Evolutionary conservation across 2,888 invertebrate species (phyloP), one percentile per base, ranked within the genome.

Genomic region (Ochropacha duplaris): DNA sequence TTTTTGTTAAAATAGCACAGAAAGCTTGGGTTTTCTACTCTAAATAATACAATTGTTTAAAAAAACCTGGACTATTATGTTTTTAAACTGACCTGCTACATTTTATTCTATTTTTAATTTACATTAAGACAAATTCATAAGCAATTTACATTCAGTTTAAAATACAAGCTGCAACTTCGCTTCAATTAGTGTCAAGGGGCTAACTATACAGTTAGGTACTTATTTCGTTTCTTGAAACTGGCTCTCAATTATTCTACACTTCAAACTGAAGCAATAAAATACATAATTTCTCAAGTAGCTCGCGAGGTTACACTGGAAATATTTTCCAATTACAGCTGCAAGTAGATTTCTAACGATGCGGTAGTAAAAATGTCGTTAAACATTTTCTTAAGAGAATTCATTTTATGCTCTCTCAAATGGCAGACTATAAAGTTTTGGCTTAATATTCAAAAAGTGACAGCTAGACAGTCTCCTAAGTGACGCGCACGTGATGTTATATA

Each of bases 191-290:
- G 9, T 19, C 19, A 44, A 44, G 19, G 19, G 44, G n/a, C 44
- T 19, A 44, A 16, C 19, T 44, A 44, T 1, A 36, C 36, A 44
- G 44, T 44, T 44, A 44, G 44, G 19, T 3, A 16, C 44, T 9
- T 14, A 4, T 2, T 19, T n/a, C n/a, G n/a, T n/a, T 44, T 44
- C 44, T 36, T n/a, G n/a, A 36, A 36, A 44, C 44, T 44, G 44
- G 9, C 44, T 19, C 44, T 44, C 19, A 44, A 50, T 39, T 26
- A 19, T 51, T 54, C 22, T 55, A 55, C 54, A 51, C 31, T 58
- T 55, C 54, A 54, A 44, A 58, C 55, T 51, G 44, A 31, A 39
- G 51, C 50, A 34, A 57, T 57, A 57, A 57, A 57, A 57, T 57
- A 57, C 54, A 54, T 50, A 52, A 44, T 57, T 54, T 57, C 50